Evolutionary conservation across 2,888 invertebrate species (phyloP), one percentile per base, ranked within the genome.

Genomic region (Dryadula phaetusa): DNA sequence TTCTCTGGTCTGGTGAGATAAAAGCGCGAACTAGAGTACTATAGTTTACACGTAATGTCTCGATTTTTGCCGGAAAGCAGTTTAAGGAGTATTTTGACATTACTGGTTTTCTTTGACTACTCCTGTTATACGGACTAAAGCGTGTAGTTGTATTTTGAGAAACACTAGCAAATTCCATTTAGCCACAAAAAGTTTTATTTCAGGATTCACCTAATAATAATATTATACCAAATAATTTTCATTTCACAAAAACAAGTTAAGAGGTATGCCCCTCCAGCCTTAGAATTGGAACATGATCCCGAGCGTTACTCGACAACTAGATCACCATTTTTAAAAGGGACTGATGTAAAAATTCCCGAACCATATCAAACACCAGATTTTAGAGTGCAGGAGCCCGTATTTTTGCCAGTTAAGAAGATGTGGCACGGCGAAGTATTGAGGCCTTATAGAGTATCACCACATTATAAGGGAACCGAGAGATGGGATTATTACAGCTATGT

Each of bases 401-500:
- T 47, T 6, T 5, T 63, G 7, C 54, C 71, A 2, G 16, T 42
- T 20, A 52, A 8, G 8, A 3, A 1, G 0, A 4, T 14, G 0
- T 70, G 46, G 4, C 68, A 68, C 40, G 8, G 5, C 0, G 74
- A 74, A 49, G 62, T 67, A 2, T 37, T 74, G 16, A 67, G 74
- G 4, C 75, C 75, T 3, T 74, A 72, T 46, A 63, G 74, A 3
- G 20, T 74, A 10, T 72, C 73, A 0, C 75, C 75, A 0, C 70
- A 72, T 22, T 67, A 8, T 20, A 53, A 62, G 18, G 49, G 49
- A 10, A 20, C 47, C 0, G 7, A 1, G 0, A 18, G 34, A 4
- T 71, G 68, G 65, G 3, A 12, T 14, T 0, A n/a, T 7, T n/a
- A 7, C 4, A 22, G 1, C 12, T 1, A 1, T 5, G 25, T 16